Conservation (phyloP, 2,113 vertebrate genomes). For the Spilogale gracilis region DNA sequence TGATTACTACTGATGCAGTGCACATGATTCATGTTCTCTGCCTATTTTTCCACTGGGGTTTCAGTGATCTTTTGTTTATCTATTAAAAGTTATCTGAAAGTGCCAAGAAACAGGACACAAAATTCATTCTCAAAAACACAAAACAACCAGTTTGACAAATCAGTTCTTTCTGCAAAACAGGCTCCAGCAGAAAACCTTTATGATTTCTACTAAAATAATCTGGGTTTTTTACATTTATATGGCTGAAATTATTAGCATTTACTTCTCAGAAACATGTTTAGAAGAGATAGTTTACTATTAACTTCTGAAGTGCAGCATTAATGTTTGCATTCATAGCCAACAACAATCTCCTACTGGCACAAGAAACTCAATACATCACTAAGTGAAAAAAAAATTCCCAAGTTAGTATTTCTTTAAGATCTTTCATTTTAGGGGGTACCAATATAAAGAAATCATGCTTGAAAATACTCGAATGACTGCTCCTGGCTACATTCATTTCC, state of each 20-base stretch:
- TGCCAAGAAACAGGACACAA: conserved; percentile 36
- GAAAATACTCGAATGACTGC: not conserved
- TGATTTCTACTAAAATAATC: not conserved
- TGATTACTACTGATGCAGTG: not conserved
- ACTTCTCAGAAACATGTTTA: not conserved
- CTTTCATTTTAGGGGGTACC: not conserved
- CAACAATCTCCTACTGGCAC: not conserved
- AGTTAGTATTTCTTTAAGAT: conserved; percentile 26
- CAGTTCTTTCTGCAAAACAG: not conserved
- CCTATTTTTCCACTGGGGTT: not conserved
- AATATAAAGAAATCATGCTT: conserved; percentile 23
- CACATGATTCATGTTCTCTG: not conserved
- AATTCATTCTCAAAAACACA: conserved; percentile 22
- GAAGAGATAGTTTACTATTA: conserved; percentile 7
- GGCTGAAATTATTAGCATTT: conserved; percentile 51
- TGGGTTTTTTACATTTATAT: not conserved
- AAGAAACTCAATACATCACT: conserved; percentile 15
- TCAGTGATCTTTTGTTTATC: not conserved
- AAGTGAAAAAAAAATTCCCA: conserved; percentile 18
- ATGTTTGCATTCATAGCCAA: not conserved
- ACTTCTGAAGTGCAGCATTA: not conserved
- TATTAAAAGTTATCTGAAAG: not conserved
- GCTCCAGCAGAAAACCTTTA: conserved; percentile 5
- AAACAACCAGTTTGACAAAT: not conserved
- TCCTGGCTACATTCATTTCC: conserved; percentile 19